Evolutionary conservation across 2,797 vertebrate species (phyloP).

Genomic region (Trachurus trachurus): DNA sequence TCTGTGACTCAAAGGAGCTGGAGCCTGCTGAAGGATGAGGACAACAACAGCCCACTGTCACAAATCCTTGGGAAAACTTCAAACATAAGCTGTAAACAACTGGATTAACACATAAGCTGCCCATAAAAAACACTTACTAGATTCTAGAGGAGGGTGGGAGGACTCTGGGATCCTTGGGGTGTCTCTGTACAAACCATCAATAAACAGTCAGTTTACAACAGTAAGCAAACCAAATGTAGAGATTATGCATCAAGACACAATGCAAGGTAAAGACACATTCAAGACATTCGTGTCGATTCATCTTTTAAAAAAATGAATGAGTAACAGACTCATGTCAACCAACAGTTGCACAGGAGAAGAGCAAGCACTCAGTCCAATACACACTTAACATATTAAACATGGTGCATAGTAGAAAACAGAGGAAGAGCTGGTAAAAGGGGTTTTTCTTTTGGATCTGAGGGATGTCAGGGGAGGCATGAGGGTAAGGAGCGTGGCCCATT

Average conservation of each 20-base stretch:
- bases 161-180: slow-evolving; percentile 97
- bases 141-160: slow-evolving; percentile 97
- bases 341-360: slow-evolving; percentile 20
- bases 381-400: slow-evolving; percentile 30
- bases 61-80: background rate
- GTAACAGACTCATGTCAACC: slow-evolving; percentile 21
- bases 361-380: slow-evolving; percentile 27
- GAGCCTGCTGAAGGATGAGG: slow-evolving; percentile 87
- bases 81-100: slow-evolving; percentile 4
- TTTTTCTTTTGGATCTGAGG: slow-evolving; percentile 25
- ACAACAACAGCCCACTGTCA: background rate
- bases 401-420: slow-evolving; percentile 32
- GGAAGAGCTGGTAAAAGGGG: slow-evolving; percentile 20
- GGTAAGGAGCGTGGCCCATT: slow-evolving; percentile 52
- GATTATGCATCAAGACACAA: background rate
- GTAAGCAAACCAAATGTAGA: background rate
- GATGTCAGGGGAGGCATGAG: slow-evolving; percentile 56
- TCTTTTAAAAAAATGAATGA: slow-evolving; percentile 44
- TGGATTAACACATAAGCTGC: background rate
- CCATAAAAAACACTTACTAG: slow-evolving; percentile 89
- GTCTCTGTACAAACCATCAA: slow-evolving; percentile 86
- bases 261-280: slow-evolving; percentile 25
- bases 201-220: background rate
- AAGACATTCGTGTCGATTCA: slow-evolving; percentile 32
- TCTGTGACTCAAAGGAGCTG: slow-evolving; percentile 99